Evolutionary conservation across 2,888 invertebrate species (phyloP).

Genomic region (Plusia festucae): DNA sequence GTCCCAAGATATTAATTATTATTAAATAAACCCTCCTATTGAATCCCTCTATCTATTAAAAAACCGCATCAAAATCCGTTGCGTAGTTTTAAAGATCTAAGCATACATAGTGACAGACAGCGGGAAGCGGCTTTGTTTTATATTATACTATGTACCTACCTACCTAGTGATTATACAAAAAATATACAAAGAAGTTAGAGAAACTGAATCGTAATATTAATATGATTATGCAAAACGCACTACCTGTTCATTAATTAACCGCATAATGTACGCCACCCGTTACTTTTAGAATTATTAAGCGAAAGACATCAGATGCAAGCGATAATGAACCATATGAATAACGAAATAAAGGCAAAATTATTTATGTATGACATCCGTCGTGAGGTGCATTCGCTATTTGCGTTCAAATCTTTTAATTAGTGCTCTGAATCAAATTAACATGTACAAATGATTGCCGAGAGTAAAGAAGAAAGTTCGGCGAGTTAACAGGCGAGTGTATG

Average conservation of each 20-base stretch:
- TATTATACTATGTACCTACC: no score
- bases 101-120: no score
- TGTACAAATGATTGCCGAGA: conserved; percentile 41
- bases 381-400: conserved; percentile 52
- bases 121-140: no score
- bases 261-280: conserved; percentile 57
- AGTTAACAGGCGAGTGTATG: neutral
- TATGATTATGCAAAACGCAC: conserved; percentile 54
- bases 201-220: conserved; percentile 54
- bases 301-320: conserved; percentile 6
- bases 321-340: conserved; percentile 21
- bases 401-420: conserved; percentile 53
- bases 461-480: conserved; percentile 29
- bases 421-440: conserved; percentile 53
- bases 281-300: conserved; percentile 48
- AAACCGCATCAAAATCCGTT: no score
- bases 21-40: no score
- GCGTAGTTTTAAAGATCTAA: no score
- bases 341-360: conserved; percentile 23
- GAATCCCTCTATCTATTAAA: no score
- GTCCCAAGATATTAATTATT: no score
- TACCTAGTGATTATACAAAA: no score
- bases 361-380: conserved; percentile 14
- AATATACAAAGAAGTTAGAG: conserved; percentile 31
- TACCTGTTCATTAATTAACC: conserved; percentile 43